Percentiles rank a stretch among this genome's conserved stretches.
Conservation (phyloP, 2,113 vertebrate species). For the Catharus fuscescens region DNA sequence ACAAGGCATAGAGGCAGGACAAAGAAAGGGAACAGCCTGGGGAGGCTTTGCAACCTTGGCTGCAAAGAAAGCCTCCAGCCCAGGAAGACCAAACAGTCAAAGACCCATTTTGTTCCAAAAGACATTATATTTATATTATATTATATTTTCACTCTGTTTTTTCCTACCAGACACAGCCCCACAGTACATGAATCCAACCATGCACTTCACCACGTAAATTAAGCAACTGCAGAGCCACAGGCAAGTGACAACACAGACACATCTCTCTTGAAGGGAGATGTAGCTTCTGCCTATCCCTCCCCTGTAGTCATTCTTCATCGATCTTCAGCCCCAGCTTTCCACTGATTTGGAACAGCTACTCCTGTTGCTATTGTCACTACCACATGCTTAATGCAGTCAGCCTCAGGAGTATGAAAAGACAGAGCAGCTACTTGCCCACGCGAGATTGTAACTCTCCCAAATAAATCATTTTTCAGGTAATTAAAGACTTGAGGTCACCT, state of each 20-base stretch:
- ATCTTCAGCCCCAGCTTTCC: neutral
- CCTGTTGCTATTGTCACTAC: neutral
- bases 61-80: neutral
- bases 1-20: accelerated
- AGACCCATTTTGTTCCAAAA: neutral
- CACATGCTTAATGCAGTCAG: accelerated
- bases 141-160: neutral
- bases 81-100: accelerated
- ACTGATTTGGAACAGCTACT: neutral
- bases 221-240: neutral
- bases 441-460: neutral
- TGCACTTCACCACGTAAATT: neutral
- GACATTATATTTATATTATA: neutral
- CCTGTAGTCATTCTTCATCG: neutral
- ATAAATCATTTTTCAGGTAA: neutral
- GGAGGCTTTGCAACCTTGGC: neutral
- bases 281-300: neutral
- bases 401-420: neutral
- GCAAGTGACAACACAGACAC: neutral
- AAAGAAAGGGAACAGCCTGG: accelerated
- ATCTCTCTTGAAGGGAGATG: accelerated
- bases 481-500: neutral
- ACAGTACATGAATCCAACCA: accelerated
- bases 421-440: neutral
- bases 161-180: neutral